These are phyloP conservation scores for Cephus spinipes DNA, from an alignment of 2,888 invertebrate species.

Conservation along the genomic window DNA sequence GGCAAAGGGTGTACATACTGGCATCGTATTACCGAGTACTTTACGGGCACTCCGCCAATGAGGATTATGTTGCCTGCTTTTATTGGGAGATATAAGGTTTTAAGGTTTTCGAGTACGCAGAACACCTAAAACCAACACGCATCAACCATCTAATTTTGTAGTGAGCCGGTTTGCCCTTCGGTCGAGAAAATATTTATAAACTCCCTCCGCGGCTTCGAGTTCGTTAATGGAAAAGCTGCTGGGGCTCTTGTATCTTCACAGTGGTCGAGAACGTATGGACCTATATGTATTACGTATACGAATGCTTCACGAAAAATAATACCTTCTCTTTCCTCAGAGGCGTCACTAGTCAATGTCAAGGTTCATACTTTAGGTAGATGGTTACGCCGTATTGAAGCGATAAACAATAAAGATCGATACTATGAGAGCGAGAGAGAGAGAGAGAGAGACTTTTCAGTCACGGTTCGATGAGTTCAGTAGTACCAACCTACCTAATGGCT, in stretches of 20 bases:
- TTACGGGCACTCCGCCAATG: constrained; percentile 55
- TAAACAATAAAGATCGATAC: neutral
- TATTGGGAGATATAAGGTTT: constrained; percentile 35
- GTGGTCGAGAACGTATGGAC: neutral
- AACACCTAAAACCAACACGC: neutral
- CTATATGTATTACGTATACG: neutral
- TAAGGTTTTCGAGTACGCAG: neutral
- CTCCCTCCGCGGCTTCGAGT: neutral
- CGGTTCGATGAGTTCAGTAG: neutral
- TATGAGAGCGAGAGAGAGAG: neutral
- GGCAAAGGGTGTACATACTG: neutral
- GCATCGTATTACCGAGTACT: constrained; percentile 41
- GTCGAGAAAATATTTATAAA: constrained; percentile 4
- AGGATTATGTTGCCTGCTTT: constrained; percentile 56
- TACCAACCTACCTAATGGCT: neutral
- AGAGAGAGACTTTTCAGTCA: neutral
- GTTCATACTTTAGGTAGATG: neutral
- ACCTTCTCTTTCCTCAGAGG: neutral
- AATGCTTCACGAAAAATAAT: neutral
- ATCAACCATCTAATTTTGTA: neutral
- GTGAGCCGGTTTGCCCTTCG: neutral
- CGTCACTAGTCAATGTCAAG: neutral
- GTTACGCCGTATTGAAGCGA: neutral
- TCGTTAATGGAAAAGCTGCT: neutral
- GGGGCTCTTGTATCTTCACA: neutral